Evolutionary conservation across 2,888 invertebrate genomes (phyloP).

Genomic region (Drosophila formosana): DNA sequence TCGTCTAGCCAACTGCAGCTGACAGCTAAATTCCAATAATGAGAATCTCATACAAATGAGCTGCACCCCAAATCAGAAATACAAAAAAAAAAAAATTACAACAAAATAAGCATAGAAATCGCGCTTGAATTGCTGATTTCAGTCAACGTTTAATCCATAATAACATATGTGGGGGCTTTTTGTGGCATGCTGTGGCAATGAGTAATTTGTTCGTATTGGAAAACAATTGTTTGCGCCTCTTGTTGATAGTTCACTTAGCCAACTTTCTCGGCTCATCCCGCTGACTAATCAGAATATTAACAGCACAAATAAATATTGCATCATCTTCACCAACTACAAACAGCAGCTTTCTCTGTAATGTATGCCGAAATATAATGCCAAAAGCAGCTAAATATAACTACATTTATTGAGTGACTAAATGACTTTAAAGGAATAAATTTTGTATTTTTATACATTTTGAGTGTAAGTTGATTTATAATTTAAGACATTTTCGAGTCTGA

Average conservation of each 20-base stretch:
- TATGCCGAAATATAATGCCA: not conserved
- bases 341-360: not conserved
- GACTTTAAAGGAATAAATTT: too few species aligned
- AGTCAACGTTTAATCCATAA: not conserved
- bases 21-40: slow-evolving; percentile 43
- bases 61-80: slow-evolving; percentile 42
- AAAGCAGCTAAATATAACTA: too few species aligned
- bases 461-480: too few species aligned
- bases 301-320: not conserved
- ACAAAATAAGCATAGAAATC: slow-evolving; percentile 8
- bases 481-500: too few species aligned
- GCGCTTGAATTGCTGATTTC: not conserved
- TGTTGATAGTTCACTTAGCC: slow-evolving; percentile 3
- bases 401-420: too few species aligned
- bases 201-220: slow-evolving; percentile 8
- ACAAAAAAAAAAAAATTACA: not conserved
- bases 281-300: slow-evolving; percentile 9
- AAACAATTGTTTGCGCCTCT: not conserved
- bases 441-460: too few species aligned
- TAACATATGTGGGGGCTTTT: not conserved
- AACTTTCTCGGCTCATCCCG: slow-evolving; percentile 6
- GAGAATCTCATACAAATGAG: slow-evolving; percentile 55
- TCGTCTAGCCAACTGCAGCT: slow-evolving; percentile 39
- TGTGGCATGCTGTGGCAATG: not conserved
- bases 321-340: not conserved